Evolutionary conservation across 2,113 vertebrate genomes (phyloP).

Genomic region (Myotis yumanensis): DNA sequence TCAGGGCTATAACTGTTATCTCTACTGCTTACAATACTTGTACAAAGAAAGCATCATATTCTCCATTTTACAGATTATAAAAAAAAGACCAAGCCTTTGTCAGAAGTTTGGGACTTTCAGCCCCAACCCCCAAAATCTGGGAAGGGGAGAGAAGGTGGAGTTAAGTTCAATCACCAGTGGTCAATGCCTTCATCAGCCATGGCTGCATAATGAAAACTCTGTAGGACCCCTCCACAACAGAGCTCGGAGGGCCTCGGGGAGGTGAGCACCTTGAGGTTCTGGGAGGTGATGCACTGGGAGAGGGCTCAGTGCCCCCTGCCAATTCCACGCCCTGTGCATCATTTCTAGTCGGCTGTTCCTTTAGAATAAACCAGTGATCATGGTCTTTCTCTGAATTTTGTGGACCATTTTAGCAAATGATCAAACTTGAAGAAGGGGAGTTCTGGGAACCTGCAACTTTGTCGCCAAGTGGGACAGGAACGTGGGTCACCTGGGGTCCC

Average conservation of each 20-base stretch:
- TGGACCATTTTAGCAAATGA: background rate
- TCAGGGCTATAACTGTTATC: background rate
- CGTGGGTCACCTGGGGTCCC: too few species aligned
- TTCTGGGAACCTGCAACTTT: background rate
- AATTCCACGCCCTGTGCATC: fast-evolving
- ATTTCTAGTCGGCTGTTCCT: background rate
- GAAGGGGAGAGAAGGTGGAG: background rate
- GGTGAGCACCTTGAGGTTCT: background rate
- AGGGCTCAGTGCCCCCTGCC: background rate
- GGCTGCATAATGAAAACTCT: background rate
- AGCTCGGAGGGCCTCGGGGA: background rate
- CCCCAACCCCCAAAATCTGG: background rate
- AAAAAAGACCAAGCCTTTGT: background rate
- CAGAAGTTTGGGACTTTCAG: background rate
- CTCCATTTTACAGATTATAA: background rate
- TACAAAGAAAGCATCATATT: background rate
- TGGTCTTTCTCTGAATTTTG: background rate
- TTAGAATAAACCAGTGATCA: background rate
- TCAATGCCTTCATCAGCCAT: background rate
- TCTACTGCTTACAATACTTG: background rate
- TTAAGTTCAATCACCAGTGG: background rate
- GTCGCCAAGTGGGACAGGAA: background rate
- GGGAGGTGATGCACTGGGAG: background rate
- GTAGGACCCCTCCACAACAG: too few species aligned
- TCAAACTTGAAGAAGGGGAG: background rate